These are phyloP conservation scores for Papilio dardanus DNA, from an alignment of 1,140 invertebrate genomes.

Conservation along the genomic window DNA sequence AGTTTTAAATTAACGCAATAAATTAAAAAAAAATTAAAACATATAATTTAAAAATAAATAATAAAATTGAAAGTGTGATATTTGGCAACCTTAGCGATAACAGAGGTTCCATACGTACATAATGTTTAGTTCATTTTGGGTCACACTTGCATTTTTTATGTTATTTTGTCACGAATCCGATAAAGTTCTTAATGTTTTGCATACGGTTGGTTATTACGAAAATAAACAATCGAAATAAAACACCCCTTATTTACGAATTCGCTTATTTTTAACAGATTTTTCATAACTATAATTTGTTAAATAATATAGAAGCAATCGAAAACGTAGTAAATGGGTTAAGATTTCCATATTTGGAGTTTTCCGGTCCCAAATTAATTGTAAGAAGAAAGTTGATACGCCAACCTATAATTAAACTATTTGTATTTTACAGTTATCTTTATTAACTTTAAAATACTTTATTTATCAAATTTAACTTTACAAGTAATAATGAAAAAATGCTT, in stretches of 20 bases:
- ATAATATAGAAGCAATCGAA: conserved; percentile 1
- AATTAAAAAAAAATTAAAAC: too few species aligned
- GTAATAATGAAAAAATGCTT: too few species aligned
- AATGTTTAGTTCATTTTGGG: conserved; percentile 6
- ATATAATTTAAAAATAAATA: too few species aligned
- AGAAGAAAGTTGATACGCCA: not conserved
- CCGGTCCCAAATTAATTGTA: not conserved
- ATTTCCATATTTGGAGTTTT: not conserved
- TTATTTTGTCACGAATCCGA: conserved; percentile 5
- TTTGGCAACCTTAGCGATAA: not conserved
- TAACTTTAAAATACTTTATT: too few species aligned
- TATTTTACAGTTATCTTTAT: not conserved
- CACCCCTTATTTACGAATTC: not conserved
- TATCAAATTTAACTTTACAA: too few species aligned
- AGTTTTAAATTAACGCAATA: too few species aligned
- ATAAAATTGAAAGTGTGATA: not conserved
- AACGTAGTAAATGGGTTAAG: not conserved
- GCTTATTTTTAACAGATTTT: not conserved
- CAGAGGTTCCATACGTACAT: not conserved
- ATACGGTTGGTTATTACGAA: not conserved
- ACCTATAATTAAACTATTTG: not conserved
- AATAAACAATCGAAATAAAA: not conserved
- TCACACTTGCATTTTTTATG: conserved; percentile 25
- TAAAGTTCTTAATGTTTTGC: conserved; percentile 10
- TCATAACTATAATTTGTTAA: conserved; percentile 1